Base-by-base conservation (phyloP, 2,113 vertebrate species). In the Brachionichthys hirsutus region DNA sequence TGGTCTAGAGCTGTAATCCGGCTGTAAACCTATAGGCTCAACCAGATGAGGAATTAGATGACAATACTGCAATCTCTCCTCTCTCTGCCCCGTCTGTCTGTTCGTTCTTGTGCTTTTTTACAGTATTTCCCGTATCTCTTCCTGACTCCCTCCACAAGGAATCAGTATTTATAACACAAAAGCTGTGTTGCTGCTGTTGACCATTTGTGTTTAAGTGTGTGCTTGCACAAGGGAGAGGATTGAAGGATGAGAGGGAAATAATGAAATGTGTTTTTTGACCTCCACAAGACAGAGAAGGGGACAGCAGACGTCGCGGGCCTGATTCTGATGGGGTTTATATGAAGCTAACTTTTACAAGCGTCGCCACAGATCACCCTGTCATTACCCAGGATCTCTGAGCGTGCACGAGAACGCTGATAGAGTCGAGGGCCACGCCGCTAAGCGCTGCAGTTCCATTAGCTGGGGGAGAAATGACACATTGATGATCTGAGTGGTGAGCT, bases 201-300 rank as follows among this genome's bases (percentile, higher is more conserved):
- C 77, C 76, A 58, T 66, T 30, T n/a, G 8, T 75, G 64, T 50
- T 47, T 42, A 30, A 17, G 7, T 56, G 36, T 57, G 44, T 46
- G 48, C 68, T 38, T 64, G 63, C 69, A 74, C 65, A 73, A 75
- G 80, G 56, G 43, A 61, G 56, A 77, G 81, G 85, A 89, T 88
- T 87, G 88, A 87, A 84, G 78, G 81, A 83, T 83, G 81, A 84
- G 59, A 42, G 42, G n/a, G 40, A 85, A 83, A 84, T 85, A 88
- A 88, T 83, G 78, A 85, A 86, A 79, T 75, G 61, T 73, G 60
- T 80, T 81, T 75, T 81, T 76, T 84, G 85, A 86, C 85, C 83
- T 87, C 78, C 58, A 63, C 63, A 45, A 67, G 79, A 83, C 61
- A 54, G 49, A 59, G 64, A 72, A 49, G 70, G 43, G 38, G 75